Conservation (phyloP, 2,113 vertebrate genomes). For the Lasiurus cinereus region DNA sequence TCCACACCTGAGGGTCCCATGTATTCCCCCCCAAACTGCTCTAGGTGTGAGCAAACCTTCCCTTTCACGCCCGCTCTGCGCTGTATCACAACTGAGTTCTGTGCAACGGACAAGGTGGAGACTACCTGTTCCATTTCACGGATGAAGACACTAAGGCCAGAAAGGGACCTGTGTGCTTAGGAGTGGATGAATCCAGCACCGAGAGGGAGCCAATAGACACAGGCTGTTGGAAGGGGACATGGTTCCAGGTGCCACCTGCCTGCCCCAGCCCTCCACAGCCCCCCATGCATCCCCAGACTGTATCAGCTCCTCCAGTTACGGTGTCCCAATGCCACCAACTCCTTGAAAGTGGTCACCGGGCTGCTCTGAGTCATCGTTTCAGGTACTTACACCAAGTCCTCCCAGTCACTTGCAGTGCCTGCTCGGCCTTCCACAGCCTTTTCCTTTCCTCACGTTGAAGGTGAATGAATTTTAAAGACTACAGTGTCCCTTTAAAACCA, state of each 20-base stretch:
- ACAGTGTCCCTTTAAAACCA: conserved; percentile 81
- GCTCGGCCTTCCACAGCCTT: conserved; percentile 1
- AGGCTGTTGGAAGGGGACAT: background rate
- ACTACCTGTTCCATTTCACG: background rate
- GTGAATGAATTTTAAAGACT: conserved; percentile 85
- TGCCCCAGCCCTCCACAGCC: rapidly evolving
- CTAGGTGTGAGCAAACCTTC: rapidly evolving
- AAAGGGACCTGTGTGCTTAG: rapidly evolving
- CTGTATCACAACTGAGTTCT: rapidly evolving
- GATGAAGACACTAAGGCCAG: background rate
- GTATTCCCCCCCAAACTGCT: rapidly evolving
- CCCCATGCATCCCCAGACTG: no score
- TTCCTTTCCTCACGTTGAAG: conserved; percentile 83
- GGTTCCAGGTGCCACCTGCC: rapidly evolving
- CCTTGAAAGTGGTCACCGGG: conserved; percentile 72
- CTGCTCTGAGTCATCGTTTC: conserved; percentile 85
- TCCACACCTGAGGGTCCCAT: background rate
- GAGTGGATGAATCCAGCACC: rapidly evolving
- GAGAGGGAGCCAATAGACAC: no score
- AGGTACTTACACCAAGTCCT: conserved; percentile 84
- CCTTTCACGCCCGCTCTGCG: rapidly evolving
- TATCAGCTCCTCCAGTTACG: background rate
- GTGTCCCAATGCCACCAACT: conserved; percentile 74
- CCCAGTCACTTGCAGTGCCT: background rate
- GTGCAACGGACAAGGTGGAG: rapidly evolving